Evolutionary conservation across 2,888 invertebrate genomes (phyloP).

Genomic region (Conomelus anceps): DNA sequence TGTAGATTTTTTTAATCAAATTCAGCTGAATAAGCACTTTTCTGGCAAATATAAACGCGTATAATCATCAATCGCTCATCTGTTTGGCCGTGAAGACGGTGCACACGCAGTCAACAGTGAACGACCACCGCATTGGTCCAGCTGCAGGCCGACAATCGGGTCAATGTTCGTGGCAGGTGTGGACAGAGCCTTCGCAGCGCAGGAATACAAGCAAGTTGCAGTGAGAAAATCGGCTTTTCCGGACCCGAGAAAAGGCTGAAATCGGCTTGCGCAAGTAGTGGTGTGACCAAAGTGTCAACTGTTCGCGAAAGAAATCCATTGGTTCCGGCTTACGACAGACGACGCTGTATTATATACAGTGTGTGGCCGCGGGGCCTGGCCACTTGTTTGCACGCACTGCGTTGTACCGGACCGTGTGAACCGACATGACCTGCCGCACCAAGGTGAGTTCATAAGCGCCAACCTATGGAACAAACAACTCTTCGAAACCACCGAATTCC

Average conservation of each 20-base stretch:
- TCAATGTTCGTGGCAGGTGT: no score
- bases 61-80: no score
- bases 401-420: background rate
- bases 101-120: no score
- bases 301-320: background rate
- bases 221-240: background rate
- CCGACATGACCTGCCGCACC: background rate
- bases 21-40: no score
- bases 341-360: background rate
- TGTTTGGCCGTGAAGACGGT: background rate
- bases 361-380: background rate
- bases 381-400: background rate
- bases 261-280: background rate
- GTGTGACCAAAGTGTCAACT: background rate
- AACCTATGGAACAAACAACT: background rate
- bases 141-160: background rate
- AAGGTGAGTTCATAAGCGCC: background rate
- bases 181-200: background rate
- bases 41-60: no score
- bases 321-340: background rate
- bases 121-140: no score
- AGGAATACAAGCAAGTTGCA: no score
- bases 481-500: background rate
- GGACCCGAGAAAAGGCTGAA: background rate
- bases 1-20: no score